These are phyloP conservation scores for Danionella cerebrum DNA, from an alignment of 2,113 vertebrate genomes.

Conservation along the genomic window DNA sequence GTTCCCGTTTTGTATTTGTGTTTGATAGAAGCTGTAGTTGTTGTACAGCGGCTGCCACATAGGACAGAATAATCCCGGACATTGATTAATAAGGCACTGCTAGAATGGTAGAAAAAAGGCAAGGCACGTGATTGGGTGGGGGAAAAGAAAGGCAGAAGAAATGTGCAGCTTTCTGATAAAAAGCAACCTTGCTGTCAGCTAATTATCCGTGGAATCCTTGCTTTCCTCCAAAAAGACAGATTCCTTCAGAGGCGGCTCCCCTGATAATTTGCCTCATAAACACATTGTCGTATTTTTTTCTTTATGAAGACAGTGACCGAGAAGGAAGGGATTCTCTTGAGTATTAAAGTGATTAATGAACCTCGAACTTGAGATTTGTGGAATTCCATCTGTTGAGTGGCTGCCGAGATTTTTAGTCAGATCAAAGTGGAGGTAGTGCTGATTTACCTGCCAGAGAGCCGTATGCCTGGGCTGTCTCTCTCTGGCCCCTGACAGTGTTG, in stretches of 20 bases:
- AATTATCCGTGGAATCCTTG: conserved; percentile 51
- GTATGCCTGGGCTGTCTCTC: conserved; percentile 5
- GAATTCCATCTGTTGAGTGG: not conserved
- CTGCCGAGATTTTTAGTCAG: not conserved
- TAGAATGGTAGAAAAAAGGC: conserved; percentile 40
- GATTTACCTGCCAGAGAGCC: conserved; percentile 48
- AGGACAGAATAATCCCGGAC: conserved; percentile 50
- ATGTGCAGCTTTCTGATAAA: conserved; percentile 62
- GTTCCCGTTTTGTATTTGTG: conserved; percentile 33
- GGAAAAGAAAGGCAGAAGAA: conserved; percentile 37
- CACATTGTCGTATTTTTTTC: conserved; percentile 52
- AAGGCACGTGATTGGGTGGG: conserved; percentile 46
- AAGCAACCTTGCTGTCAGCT: conserved; percentile 49
- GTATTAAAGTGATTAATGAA: conserved; percentile 62
- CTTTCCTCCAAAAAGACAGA: conserved; percentile 44
- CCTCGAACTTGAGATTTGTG: conserved; percentile 50
- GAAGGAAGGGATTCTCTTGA: conserved; percentile 35
- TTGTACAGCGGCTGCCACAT: conserved; percentile 22
- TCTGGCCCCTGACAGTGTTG: conserved; percentile 30
- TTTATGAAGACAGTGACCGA: conserved; percentile 31
- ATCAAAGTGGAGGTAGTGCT: conserved; percentile 24
- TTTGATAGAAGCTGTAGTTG: conserved; percentile 32
- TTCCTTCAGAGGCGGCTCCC: conserved; percentile 52
- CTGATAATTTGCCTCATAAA: conserved; percentile 48
- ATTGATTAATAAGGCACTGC: conserved; percentile 57